Evolutionary conservation across 2,113 vertebrate genomes (phyloP), one percentile per base, ranked within the genome.

Genomic region (Leptocoma aspasia): DNA sequence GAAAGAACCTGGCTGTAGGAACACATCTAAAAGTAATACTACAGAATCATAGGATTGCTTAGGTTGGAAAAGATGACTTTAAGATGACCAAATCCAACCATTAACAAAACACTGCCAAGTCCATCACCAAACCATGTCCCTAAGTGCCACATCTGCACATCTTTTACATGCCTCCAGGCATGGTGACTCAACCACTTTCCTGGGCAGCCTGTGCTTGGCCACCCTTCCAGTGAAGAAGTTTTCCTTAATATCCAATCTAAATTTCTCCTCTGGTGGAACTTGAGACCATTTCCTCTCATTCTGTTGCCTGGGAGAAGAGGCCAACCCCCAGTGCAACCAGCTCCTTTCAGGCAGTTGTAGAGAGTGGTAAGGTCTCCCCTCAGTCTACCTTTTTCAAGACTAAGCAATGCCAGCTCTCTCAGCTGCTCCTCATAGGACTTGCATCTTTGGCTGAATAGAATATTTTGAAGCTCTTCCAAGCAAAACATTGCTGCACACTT

Each of bases 261-360:
- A 24, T 56, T 72, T n/a, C 9, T 84, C 15, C 16, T 15, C 33
- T 83, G 35, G 31, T 33, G 11, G 19, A 70, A 63, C 49, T 17
- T 37, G 35, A 64, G 20, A n/a, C 20, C 16, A 22, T 59, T 71
- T 64, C 37, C 33, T 84, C 57, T 64, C 50, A 14, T 57, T 33
- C 20, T 84, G 27, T 52, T 30, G 23, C 37, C 4, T 30, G 44
- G 44, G 88, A 64, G 33, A 64, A 78, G 44, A 71, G 23, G 7
- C 23, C 0, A 0, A 44, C 11, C 8, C 15, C 30, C 37, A 39
- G 0, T 44, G 8, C 33, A 44, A 21, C 28, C 20, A 21, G 23
- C 33, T 71, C 44, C 37, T 59, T 57, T 45, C 72, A 84, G 33
- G 27, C 18, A n/a, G 49, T 3, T 33, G 10, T 47, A 42, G 31